phyloP scores from a whole-genome alignment of 1,140 invertebrate genomes.

The Protaetia brevitarsis region DNA sequence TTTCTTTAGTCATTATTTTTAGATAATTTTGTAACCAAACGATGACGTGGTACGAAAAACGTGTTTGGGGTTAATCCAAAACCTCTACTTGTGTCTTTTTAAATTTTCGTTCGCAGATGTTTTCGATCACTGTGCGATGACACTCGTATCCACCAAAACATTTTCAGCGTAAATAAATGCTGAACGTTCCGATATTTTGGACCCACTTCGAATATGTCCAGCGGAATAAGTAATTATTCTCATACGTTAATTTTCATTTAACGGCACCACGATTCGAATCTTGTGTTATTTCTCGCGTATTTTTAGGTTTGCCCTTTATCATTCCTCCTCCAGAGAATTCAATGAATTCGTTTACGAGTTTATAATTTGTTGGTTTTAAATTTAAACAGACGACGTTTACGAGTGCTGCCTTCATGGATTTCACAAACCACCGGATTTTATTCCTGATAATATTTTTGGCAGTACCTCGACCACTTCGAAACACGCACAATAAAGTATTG shows the following conservation, averaged over 20 bases:
- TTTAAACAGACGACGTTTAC: neutral
- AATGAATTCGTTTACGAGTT: too few relatives aligned
- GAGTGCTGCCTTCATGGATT: neutral
- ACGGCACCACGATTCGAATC: too few relatives aligned
- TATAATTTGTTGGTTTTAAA: neutral
- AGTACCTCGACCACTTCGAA: neutral
- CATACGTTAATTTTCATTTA: too few relatives aligned
- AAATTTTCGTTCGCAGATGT: neutral
- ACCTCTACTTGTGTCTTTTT: neutral
- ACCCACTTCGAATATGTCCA: too few relatives aligned
- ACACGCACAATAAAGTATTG: neutral
- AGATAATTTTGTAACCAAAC: neutral
- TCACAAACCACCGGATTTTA: neutral
- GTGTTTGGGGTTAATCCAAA: neutral
- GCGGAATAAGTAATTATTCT: too few relatives aligned
- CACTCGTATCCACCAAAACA: neutral
- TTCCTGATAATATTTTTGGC: neutral
- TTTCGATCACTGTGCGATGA: neutral
- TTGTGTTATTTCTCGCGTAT: too few relatives aligned
- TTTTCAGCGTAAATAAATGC: too few relatives aligned
- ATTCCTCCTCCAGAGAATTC: too few relatives aligned
- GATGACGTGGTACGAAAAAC: neutral
- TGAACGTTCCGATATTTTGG: too few relatives aligned
- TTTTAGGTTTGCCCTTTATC: too few relatives aligned
- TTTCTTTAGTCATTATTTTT: neutral